phyloP scores from a whole-genome alignment of 2,888 invertebrate genomes.

The Mesorhabditis belari region DNA sequence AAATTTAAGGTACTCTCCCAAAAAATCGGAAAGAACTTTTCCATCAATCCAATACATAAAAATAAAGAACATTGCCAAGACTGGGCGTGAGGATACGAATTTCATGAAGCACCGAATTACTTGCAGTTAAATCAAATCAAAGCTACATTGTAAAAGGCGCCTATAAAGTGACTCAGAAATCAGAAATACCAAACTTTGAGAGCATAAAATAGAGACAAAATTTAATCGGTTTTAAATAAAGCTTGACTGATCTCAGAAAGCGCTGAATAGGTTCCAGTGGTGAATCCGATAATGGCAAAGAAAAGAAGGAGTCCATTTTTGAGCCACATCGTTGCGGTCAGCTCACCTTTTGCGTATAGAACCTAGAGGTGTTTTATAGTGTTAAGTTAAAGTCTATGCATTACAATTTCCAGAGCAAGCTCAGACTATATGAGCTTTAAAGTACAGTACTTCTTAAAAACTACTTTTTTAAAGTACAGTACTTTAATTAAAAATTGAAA shows the following conservation, averaged over 20 bases:
- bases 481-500: background rate
- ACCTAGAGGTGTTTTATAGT: slow-evolving; percentile 15
- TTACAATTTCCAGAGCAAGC: background rate
- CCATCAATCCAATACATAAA: no score
- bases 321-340: slow-evolving; percentile 28
- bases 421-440: background rate
- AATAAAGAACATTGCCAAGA: no score
- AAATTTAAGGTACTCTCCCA: no score
- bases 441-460: background rate
- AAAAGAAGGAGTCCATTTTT: slow-evolving; percentile 33
- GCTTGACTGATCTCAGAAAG: slow-evolving; percentile 30
- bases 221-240: slow-evolving; percentile 6
- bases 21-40: no score
- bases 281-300: slow-evolving; percentile 48
- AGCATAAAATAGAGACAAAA: no score
- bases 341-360: slow-evolving; percentile 30
- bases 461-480: background rate
- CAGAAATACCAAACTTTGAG: no score
- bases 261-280: slow-evolving; percentile 47
- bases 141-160: no score
- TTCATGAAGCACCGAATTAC: no score
- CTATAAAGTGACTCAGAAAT: no score
- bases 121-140: no score
- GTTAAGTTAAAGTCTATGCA: background rate
- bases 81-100: no score